Evolutionary conservation across 2,113 vertebrate genomes (phyloP), one percentile per base, ranked within the genome.

Genomic region (Seriola quinqueradiata): DNA sequence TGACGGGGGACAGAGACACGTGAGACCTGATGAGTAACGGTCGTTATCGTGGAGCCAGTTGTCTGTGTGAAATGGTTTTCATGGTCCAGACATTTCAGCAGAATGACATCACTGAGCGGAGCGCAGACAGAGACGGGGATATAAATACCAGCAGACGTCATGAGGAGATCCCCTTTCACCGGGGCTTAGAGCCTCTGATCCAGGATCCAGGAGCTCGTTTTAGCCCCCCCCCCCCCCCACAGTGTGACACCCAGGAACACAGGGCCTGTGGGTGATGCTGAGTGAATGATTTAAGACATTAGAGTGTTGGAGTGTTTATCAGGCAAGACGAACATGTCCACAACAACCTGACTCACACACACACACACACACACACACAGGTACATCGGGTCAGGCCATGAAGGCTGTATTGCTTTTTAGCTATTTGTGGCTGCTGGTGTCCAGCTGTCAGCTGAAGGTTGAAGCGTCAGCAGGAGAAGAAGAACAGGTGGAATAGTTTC

Each of bases 81-180:
- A 58, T 16, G 9, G 36, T 83, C 32, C 73, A 81, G 63, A 65
- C 55, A 40, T 32, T 80, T 52, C 6, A 55, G 34, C 23, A 28
- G 12, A 48, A 8, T 73, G 61, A 70, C 69, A 58, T 79, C 32
- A 61, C 12, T 16, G 4, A 25, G 61, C 25, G 48, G 50, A 66
- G 44, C 32, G 0, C 42, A 87, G 70, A 76, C 75, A 19, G 54
- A 75, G 69, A 59, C 48, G 3, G 58, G 23, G 5, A 34, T 85
- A 84, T 76, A 77, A 83, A 91, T 86, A 90, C 23, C 61, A 70
- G 60, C 60, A 78, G 73, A 85, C 63, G 61, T 88, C 84, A 92
- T 36, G 21, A 36, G 36, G 68, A 76, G 87, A 89, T 94, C 90
- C 58, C 81, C 77, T 91, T 92, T 89, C 89, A 82, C 82, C 42